A percentile compares a stretch with the other conserved stretches of the same genome.
Conservation (phyloP, 30 jellyfish, hydroid and myxozoan species). For the Hydractinia echinata region DNA sequence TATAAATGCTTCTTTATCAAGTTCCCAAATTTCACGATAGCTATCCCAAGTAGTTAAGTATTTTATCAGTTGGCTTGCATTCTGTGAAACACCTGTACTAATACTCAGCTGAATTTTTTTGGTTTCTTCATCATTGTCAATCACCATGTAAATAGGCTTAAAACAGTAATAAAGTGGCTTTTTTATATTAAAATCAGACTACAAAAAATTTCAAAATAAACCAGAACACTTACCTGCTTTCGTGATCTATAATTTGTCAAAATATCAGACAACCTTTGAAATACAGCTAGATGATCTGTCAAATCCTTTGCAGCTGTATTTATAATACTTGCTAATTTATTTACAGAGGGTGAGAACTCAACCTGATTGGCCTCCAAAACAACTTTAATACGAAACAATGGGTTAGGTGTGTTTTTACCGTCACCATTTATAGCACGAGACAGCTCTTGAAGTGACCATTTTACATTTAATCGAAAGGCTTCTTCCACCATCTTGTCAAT, state of each 20-base stretch:
- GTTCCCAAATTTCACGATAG: constrained; percentile 93
- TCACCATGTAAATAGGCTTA: constrained; percentile 63
- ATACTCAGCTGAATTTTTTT: constrained; percentile 66
- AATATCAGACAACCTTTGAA: constrained; percentile 79
- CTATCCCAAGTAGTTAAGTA: constrained; percentile 91
- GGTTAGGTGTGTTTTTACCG: constrained; percentile 86
- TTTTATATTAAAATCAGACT: background rate
- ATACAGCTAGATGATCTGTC: constrained; percentile 55
- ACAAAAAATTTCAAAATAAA: background rate
- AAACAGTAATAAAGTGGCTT: background rate
- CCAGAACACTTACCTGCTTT: constrained; percentile 41
- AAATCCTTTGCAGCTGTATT: constrained; percentile 70
- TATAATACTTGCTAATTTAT: constrained; percentile 62
- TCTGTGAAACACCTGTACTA: constrained; percentile 68
- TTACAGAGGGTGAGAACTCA: constrained; percentile 78
- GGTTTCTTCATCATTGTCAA: constrained; percentile 92
- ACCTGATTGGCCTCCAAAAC: constrained; percentile 79
- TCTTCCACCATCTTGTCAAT: constrained; percentile 89
- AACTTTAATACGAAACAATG: constrained; percentile 85
- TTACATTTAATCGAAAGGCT: constrained; percentile 84
- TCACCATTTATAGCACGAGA: constrained; percentile 92
- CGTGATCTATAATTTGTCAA: constrained; percentile 54
- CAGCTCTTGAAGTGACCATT: constrained; percentile 92
- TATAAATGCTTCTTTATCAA: constrained; percentile 85
- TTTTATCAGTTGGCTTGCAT: constrained; percentile 52